A percentile compares a stretch with the other conserved stretches of the same genome.
Evolutionary conservation across 2,113 vertebrate species (phyloP).

Genomic region (Eupsittula cactorum): DNA sequence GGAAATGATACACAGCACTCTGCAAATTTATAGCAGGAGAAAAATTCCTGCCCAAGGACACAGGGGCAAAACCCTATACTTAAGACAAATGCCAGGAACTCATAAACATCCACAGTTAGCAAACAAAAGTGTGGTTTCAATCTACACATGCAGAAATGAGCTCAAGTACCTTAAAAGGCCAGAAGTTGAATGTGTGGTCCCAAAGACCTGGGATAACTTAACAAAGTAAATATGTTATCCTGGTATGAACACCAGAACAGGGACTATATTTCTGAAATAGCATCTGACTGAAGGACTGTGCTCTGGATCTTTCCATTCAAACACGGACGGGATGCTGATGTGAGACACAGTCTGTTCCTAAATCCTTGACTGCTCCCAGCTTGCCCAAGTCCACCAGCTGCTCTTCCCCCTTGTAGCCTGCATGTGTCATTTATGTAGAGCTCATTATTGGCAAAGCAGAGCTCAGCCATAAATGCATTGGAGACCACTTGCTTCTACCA

Average conservation of each 20-base stretch:
- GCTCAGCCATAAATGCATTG: not conserved
- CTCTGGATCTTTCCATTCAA: not conserved
- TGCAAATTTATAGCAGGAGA: slow-evolving; percentile 44
- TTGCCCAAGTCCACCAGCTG: not conserved
- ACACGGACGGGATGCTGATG: not conserved
- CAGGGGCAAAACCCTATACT: slow-evolving; percentile 25
- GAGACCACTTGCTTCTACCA: not conserved
- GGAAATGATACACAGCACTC: slow-evolving; percentile 42
- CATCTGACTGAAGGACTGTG: not conserved
- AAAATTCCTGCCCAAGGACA: slow-evolving; percentile 61
- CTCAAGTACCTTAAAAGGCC: not conserved
- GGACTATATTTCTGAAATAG: not conserved
- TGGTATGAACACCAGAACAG: not conserved
- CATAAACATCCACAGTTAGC: not conserved
- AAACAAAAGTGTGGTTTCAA: not conserved
- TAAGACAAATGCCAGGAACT: not conserved
- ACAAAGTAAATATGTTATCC: not conserved
- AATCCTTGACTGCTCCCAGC: not conserved
- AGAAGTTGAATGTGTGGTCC: accelerated
- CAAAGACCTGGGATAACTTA: not conserved
- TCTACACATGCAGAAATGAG: not conserved
- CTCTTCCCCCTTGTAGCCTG: not conserved
- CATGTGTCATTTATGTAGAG: not conserved
- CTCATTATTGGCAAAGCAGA: not conserved
- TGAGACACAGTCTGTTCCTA: not conserved